Evolutionary conservation across 2,797 vertebrate species (phyloP).

Genomic region (Tiaroga cobitis): DNA sequence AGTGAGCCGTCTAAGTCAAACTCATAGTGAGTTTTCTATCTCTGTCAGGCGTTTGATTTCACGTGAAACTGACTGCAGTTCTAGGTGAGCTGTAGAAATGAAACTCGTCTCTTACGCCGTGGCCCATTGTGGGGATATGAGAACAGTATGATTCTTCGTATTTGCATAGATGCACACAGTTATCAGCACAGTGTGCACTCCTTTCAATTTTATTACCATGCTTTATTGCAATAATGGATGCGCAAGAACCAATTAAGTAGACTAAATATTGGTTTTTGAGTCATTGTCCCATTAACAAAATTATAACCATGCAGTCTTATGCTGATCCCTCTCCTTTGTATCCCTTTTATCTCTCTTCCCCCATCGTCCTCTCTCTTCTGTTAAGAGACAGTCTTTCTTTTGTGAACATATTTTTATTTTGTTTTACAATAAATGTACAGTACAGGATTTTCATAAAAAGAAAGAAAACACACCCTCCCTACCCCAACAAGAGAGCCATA

Average conservation of each 20-base stretch:
- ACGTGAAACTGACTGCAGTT: constrained; percentile 30
- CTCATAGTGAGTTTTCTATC: constrained; percentile 22
- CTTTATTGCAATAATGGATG: background rate
- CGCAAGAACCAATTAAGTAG: background rate
- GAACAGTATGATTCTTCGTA: background rate
- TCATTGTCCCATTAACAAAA: background rate
- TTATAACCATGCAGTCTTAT: background rate
- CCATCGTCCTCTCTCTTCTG: constrained; percentile 6
- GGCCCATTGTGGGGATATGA: constrained; percentile 14
- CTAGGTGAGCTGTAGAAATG: constrained; percentile 24
- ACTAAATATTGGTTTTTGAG: background rate
- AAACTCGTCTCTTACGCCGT: constrained; percentile 5
- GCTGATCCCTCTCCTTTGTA: background rate
- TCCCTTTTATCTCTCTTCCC: background rate
- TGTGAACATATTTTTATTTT: too few species aligned
- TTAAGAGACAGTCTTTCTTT: constrained; percentile 11
- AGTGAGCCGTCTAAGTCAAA: constrained; percentile 9
- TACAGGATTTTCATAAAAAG: too few species aligned
- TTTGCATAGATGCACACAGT: background rate
- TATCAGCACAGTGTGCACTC: background rate
- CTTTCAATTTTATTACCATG: background rate
- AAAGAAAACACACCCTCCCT: too few species aligned
- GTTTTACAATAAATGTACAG: too few species aligned
- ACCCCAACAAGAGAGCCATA: too few species aligned
- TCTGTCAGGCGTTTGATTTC: constrained; percentile 33